Conservation (phyloP, 1,140 invertebrate species). For the Alviniconcha marisindica region DNA sequence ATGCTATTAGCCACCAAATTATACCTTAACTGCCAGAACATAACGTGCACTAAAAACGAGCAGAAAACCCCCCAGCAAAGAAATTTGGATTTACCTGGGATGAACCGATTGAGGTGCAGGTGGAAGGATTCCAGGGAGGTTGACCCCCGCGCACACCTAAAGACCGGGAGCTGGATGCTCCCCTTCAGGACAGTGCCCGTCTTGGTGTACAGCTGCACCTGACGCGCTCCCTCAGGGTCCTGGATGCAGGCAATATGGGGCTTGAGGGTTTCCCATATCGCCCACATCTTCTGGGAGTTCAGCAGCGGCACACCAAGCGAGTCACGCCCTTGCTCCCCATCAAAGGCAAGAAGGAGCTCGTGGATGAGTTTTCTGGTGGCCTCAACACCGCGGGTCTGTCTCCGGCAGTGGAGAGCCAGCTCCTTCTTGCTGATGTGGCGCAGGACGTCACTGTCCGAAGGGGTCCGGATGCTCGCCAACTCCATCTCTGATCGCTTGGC, state of each 20-base stretch:
- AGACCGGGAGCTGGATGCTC: conserved; percentile 7
- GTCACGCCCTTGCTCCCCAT: conserved; percentile 48
- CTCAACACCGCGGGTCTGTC: conserved; percentile 47
- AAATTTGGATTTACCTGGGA: conserved; percentile 36
- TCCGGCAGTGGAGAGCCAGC: conserved; percentile 53
- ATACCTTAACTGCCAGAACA: no score
- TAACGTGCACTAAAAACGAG: no score
- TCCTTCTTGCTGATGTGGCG: conserved; percentile 38
- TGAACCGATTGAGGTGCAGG: conserved; percentile 34
- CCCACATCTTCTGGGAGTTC: conserved; percentile 38
- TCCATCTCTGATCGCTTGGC: conserved; percentile 53
- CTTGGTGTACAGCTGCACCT: conserved; percentile 52
- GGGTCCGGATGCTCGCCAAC: background rate
- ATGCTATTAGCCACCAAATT: no score
- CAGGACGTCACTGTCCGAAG: conserved; percentile 42
- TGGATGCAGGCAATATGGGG: conserved; percentile 58
- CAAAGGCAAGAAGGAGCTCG: conserved; percentile 34
- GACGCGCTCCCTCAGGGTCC: conserved; percentile 49
- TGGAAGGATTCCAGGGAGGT: conserved; percentile 44
- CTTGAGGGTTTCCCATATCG: conserved; percentile 50
- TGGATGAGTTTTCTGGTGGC: conserved; percentile 44
- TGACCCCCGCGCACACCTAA: conserved; percentile 43
- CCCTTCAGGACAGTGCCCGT: conserved; percentile 47
- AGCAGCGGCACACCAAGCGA: conserved; percentile 57
- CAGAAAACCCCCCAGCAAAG: no score